Conservation (phyloP, 2,888 invertebrate genomes). For the Thera obeliscata region DNA sequence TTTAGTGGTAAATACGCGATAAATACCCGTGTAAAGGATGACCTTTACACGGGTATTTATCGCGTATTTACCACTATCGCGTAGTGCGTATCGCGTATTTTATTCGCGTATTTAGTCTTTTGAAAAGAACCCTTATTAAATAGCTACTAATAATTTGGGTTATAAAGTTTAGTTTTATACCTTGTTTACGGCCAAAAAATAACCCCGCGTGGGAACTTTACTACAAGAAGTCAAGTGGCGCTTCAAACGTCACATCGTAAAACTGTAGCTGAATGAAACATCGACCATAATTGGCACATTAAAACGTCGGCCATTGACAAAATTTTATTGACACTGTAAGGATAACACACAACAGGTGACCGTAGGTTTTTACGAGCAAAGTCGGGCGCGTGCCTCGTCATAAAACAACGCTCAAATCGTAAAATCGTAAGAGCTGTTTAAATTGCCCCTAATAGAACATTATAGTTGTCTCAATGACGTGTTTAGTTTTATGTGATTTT, state of each 20-base stretch:
- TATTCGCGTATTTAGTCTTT: too few species aligned
- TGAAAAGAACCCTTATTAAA: slow-evolving; percentile 1
- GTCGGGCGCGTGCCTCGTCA: slow-evolving; percentile 66
- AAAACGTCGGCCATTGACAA: slow-evolving; percentile 74
- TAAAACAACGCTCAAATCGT: slow-evolving; percentile 72
- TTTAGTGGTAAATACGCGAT: too few species aligned
- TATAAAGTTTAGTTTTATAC: slow-evolving; percentile 35
- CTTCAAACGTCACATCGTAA: slow-evolving; percentile 56
- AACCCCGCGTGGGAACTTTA: slow-evolving; percentile 41
- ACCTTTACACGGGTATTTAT: too few species aligned
- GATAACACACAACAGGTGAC: slow-evolving; percentile 79
- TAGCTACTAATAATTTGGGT: slow-evolving; percentile 16
- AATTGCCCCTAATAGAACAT: slow-evolving; percentile 74
- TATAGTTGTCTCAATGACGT: slow-evolving; percentile 71
- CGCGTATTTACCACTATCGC: too few species aligned
- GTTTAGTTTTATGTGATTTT: slow-evolving; percentile 72
- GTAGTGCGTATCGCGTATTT: too few species aligned
- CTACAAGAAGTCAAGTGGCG: slow-evolving; percentile 48
- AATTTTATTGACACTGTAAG: slow-evolving; percentile 73
- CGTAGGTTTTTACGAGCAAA: slow-evolving; percentile 76
- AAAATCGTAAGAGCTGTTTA: slow-evolving; percentile 72
- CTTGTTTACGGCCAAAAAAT: slow-evolving; percentile 41
- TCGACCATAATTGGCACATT: slow-evolving; percentile 73
- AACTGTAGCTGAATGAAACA: slow-evolving; percentile 69
- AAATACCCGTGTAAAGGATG: too few species aligned